Conservation (phyloP, 2,888 invertebrate species). For the Leptopterna dolabrata region DNA sequence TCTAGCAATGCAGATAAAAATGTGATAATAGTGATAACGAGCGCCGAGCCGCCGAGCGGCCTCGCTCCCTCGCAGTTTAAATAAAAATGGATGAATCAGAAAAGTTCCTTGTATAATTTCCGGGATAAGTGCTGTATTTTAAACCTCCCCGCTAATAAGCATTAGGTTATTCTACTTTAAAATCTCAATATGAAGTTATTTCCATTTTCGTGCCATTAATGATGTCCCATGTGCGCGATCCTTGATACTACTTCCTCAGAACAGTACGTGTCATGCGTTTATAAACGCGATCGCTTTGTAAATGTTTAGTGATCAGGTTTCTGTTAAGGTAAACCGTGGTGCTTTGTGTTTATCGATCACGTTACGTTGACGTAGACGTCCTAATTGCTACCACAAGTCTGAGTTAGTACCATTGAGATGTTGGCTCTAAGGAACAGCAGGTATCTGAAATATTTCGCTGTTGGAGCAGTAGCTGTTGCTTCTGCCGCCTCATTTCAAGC, state of each 20-base stretch:
- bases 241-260: not conserved
- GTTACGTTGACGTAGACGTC: not conserved
- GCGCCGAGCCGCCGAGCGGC: too few species aligned
- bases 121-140: too few species aligned
- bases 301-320: not conserved
- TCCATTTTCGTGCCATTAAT: not conserved
- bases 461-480: conserved; percentile 3
- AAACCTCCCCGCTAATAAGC: too few species aligned
- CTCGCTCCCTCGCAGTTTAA: too few species aligned
- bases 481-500: conserved; percentile 63
- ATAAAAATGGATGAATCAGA: too few species aligned
- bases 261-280: not conserved
- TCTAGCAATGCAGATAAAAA: too few species aligned
- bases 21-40: too few species aligned
- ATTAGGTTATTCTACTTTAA: too few species aligned
- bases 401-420: not conserved
- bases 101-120: too few species aligned
- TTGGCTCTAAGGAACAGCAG: conserved; percentile 1
- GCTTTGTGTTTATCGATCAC: not conserved
- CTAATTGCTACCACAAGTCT: not conserved
- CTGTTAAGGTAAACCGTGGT: not conserved
- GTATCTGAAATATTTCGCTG: not conserved
- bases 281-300: not conserved
- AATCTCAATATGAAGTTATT: too few species aligned
- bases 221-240: not conserved